Conservation (phyloP, 2,797 vertebrate genomes). For the Phoxinus dragarum region DNA sequence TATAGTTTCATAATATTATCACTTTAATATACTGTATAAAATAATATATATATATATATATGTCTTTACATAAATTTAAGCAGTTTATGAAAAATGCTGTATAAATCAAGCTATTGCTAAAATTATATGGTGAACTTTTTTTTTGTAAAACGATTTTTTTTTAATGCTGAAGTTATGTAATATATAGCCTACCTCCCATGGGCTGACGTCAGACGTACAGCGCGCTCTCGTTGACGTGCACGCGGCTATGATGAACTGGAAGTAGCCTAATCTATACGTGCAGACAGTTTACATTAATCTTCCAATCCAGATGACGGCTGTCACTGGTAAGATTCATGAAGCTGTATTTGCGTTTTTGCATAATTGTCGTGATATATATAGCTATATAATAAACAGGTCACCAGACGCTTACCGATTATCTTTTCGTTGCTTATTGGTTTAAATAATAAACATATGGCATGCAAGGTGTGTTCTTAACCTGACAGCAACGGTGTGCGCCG, state of each 20-base stretch:
- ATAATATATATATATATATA: background rate
- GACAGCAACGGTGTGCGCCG: background rate
- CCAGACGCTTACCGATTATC: background rate
- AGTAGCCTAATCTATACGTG: conserved; percentile 1
- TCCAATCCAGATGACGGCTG: background rate
- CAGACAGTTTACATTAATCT: background rate
- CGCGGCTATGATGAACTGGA: conserved; percentile 21
- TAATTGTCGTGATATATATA: background rate
- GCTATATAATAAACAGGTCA: background rate
- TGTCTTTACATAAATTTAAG: background rate
- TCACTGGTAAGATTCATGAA: conserved; percentile 45
- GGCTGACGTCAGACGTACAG: conserved; percentile 28
- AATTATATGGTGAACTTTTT: background rate
- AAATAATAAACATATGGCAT: background rate
- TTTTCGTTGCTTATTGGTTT: background rate
- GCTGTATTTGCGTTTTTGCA: conserved; percentile 1
- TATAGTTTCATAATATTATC: background rate
- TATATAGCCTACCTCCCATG: background rate
- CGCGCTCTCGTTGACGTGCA: conserved; percentile 30
- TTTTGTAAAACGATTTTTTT: background rate
- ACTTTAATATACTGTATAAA: background rate
- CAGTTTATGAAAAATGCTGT: background rate
- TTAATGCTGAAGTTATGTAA: conserved; percentile 1
- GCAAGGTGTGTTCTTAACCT: background rate
- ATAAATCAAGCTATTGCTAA: background rate